These are phyloP conservation scores for Drosophila triauraria DNA, from an alignment of 1,140 invertebrate genomes.

Conservation along the genomic window DNA sequence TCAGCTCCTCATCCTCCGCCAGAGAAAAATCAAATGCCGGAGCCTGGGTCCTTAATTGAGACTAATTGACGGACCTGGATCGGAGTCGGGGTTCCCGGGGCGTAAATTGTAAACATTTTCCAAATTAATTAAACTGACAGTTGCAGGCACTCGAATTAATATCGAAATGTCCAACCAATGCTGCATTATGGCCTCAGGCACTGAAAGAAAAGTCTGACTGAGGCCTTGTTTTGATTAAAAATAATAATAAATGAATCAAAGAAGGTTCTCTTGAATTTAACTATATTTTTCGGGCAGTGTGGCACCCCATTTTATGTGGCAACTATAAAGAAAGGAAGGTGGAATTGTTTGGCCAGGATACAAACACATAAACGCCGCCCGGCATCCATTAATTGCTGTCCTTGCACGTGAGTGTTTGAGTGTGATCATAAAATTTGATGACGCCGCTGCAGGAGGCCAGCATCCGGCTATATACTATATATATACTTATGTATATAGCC, in stretches of 20 bases:
- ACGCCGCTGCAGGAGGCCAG: conserved; percentile 30
- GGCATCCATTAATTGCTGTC: conserved; percentile 67
- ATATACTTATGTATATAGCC: not conserved
- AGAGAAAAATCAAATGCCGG: not conserved
- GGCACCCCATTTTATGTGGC: conserved; percentile 45
- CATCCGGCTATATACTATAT: conserved; percentile 18
- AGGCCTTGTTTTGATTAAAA: too few species aligned
- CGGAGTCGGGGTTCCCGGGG: not conserved
- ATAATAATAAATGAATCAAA: not conserved
- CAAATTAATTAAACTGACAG: conserved; percentile 53
- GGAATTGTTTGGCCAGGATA: conserved; percentile 51
- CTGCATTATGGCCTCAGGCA: not conserved
- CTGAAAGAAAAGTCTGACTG: not conserved
- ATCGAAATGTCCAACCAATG: conserved; percentile 14
- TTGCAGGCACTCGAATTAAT: conserved; percentile 38
- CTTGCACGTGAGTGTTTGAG: conserved; percentile 61
- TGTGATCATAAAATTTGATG: conserved; percentile 73
- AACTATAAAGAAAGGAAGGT: conserved; percentile 62
- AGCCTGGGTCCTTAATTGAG: conserved; percentile 24
- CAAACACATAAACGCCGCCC: conserved; percentile 46
- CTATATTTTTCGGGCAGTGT: conserved; percentile 3
- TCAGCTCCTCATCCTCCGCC: not conserved
- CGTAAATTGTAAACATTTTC: conserved; percentile 52
- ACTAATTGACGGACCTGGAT: conserved; percentile 32
- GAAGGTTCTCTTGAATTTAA: too few species aligned